phyloP scores from a whole-genome alignment of 1,140 invertebrate species.

The Heliconius hewitsoni region DNA sequence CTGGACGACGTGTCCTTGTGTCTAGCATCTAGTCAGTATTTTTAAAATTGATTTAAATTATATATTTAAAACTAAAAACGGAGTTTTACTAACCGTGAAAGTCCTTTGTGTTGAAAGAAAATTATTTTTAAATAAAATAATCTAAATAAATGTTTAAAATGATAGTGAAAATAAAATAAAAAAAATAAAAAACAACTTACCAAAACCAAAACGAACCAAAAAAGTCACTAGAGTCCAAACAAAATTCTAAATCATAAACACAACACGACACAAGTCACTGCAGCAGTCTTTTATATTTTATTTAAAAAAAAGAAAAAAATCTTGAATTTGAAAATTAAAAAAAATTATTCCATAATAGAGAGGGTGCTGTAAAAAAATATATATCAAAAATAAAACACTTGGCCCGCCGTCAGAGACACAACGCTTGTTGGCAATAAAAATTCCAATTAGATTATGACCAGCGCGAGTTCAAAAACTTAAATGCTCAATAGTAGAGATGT shows the following conservation, averaged over 20 bases:
- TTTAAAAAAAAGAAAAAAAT: constrained; percentile 57
- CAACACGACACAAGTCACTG: constrained; percentile 77
- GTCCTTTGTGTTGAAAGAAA: constrained; percentile 19
- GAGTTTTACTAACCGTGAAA: constrained; percentile 32
- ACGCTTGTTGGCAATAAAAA: constrained; percentile 56
- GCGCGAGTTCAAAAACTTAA: constrained; percentile 29
- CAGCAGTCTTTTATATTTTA: constrained; percentile 55
- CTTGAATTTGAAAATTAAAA: constrained; percentile 56
- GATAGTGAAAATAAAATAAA: constrained; percentile 19
- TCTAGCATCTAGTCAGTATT: constrained; percentile 56
- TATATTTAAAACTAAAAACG: constrained; percentile 20
- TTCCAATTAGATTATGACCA: constrained; percentile 67
- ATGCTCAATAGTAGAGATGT: background rate
- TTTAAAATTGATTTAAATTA: constrained; percentile 43
- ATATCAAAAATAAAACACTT: constrained; percentile 47
- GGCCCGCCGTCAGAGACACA: constrained; percentile 55
- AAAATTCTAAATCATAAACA: constrained; percentile 62
- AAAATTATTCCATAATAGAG: constrained; percentile 60
- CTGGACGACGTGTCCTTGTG: constrained; percentile 73
- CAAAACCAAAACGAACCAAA: constrained; percentile 62
- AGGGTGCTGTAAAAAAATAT: constrained; percentile 56
- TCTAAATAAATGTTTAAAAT: constrained; percentile 21
- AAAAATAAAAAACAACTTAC: constrained; percentile 67
- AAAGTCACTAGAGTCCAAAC: constrained; percentile 70
- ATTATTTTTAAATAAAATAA: constrained; percentile 1